These are phyloP conservation scores for Pogona vitticeps DNA, from an alignment of 2,113 vertebrate genomes.

Conservation along the genomic window DNA sequence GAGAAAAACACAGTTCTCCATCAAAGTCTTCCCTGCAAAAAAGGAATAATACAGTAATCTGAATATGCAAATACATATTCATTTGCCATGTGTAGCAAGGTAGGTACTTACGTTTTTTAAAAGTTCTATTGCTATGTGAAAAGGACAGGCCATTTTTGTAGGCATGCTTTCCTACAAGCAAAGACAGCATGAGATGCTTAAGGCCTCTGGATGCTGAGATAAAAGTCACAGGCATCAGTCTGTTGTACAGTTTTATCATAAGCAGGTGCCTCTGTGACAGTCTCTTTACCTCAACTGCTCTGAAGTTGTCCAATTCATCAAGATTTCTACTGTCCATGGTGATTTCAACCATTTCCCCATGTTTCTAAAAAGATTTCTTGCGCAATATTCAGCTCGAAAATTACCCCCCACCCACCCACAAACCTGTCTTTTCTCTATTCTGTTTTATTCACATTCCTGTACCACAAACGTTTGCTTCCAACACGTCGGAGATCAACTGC, in stretches of 20 bases:
- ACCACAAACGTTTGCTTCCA: background rate
- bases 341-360: background rate
- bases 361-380: background rate
- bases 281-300: background rate
- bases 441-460: background rate
- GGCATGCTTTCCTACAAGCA: constrained; percentile 15
- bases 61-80: background rate
- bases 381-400: background rate
- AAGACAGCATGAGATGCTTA: background rate
- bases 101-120: background rate
- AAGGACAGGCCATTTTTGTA: background rate
- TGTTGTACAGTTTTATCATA: background rate
- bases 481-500: too few relatives aligned
- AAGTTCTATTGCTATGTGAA: background rate
- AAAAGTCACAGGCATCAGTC: constrained; percentile 33
- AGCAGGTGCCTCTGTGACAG: background rate
- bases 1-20: constrained; percentile 36
- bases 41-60: background rate
- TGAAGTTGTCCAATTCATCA: background rate
- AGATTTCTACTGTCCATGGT: background rate
- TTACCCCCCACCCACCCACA: background rate
- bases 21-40: constrained; percentile 2
- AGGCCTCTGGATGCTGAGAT: background rate
- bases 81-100: background rate
- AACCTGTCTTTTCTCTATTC: background rate